phyloP scores from a whole-genome alignment of 2,113 vertebrate species.

The Ameiurus melas region DNA sequence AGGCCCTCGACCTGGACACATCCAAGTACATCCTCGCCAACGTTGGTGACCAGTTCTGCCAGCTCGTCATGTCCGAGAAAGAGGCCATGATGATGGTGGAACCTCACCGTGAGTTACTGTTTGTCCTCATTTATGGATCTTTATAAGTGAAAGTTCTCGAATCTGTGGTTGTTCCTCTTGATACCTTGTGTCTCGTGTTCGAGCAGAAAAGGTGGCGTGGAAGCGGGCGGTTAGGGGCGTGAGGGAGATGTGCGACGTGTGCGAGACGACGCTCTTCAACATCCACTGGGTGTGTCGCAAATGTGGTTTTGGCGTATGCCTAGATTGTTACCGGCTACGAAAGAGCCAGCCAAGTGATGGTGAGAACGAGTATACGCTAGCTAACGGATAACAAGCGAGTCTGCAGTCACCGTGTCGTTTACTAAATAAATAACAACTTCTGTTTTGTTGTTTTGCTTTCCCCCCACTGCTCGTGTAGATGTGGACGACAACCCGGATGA shows the following conservation, averaged over 20 bases:
- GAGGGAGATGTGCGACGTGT: conserved; percentile 97
- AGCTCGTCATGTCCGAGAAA: conserved; percentile 98
- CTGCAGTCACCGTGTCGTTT: no score
- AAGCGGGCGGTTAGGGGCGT: conserved; percentile 95
- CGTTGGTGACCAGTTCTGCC: conserved; percentile 98
- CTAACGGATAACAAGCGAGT: not conserved
- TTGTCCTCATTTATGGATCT: not conserved
- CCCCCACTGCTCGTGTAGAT: conserved; percentile 70
- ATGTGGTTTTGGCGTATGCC: conserved; percentile 96
- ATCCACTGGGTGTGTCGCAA: conserved; percentile 99
- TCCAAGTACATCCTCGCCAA: conserved; percentile 99
- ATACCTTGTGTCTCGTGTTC: not conserved
- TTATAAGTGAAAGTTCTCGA: not conserved
- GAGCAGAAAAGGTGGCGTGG: conserved; percentile 96
- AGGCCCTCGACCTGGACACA: conserved; percentile 94
- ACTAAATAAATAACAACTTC: not conserved
- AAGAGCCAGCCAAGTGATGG: conserved; percentile 89
- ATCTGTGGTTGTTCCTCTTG: not conserved
- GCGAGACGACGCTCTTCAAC: conserved; percentile 97
- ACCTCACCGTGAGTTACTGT: conserved; percentile 87
- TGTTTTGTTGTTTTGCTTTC: not conserved
- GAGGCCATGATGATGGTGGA: conserved; percentile 99
- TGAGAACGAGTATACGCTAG: conserved; percentile 59
- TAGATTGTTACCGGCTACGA: conserved; percentile 95
- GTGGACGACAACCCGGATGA: conserved; percentile 89